phyloP scores from a whole-genome alignment of 2,888 invertebrate genomes.

The Notodonta ziczac region DNA sequence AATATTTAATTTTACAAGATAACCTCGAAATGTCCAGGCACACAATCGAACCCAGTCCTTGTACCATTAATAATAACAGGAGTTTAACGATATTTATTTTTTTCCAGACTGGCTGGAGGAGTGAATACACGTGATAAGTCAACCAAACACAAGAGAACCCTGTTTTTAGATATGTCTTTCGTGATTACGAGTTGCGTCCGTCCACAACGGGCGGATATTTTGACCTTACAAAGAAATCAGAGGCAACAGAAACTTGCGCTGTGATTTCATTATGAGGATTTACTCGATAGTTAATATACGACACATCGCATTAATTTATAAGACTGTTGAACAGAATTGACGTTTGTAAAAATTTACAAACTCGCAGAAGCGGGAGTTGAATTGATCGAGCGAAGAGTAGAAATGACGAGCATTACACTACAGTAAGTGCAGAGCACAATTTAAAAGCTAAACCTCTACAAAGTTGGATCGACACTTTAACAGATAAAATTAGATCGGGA shows the following conservation, averaged over 20 bases:
- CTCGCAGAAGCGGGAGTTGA: constrained; percentile 23
- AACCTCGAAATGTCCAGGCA: no score
- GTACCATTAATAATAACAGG: not conserved
- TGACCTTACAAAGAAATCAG: constrained; percentile 48
- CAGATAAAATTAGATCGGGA: no score
- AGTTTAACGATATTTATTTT: constrained; percentile 49
- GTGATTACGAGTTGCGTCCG: constrained; percentile 44
- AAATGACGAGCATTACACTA: constrained; percentile 23
- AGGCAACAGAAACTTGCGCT: constrained; percentile 58
- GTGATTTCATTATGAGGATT: constrained; percentile 60
- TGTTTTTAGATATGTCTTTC: constrained; percentile 53
- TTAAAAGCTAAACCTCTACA: constrained; percentile 6
- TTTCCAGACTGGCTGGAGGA: constrained; percentile 95
- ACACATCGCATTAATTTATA: constrained; percentile 57
- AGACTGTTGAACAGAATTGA: constrained; percentile 83
- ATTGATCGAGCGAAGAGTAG: constrained; percentile 23
- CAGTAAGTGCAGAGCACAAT: not conserved
- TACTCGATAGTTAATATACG: constrained; percentile 33
- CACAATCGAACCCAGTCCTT: not conserved
- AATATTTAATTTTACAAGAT: no score
- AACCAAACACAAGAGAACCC: constrained; percentile 59
- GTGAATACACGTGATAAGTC: constrained; percentile 96
- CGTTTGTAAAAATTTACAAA: constrained; percentile 65
- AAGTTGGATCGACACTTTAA: no score
- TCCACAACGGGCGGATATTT: constrained; percentile 41